Percentiles rank a stretch among this genome's conserved stretches.
phyloP scores from a whole-genome alignment of 1,140 invertebrate genomes.

The Meteorus sp. region DNA sequence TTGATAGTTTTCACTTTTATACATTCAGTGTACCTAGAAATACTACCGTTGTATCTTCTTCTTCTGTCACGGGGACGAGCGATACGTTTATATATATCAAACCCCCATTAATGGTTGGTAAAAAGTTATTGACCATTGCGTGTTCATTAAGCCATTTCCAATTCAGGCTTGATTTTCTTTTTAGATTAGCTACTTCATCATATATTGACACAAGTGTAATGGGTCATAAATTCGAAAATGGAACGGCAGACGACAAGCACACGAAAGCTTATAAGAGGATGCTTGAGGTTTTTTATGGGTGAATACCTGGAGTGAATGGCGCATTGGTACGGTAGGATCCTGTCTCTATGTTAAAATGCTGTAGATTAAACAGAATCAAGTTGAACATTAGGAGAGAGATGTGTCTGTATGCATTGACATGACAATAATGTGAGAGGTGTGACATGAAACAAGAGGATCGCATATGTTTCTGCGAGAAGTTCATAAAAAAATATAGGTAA shows the following conservation, averaged over 20 bases:
- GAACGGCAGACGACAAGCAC: slow-evolving; percentile 5
- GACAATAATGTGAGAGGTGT: too few relatives aligned
- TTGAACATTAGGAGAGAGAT: too few relatives aligned
- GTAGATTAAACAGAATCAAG: too few relatives aligned
- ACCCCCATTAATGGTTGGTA: slow-evolving; percentile 3
- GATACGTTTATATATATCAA: too few relatives aligned
- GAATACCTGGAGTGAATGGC: background rate
- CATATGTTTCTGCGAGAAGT: too few relatives aligned
- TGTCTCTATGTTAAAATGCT: too few relatives aligned
- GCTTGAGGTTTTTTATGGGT: background rate
- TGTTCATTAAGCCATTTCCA: too few relatives aligned
- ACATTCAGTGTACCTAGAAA: slow-evolving; percentile 7
- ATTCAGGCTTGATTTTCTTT: background rate
- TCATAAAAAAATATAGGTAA: too few relatives aligned
- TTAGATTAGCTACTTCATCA: background rate
- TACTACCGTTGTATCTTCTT: slow-evolving; percentile 11
- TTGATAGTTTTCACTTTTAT: background rate
- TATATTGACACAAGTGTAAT: background rate
- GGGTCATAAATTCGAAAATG: background rate
- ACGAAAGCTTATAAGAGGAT: slow-evolving; percentile 10
- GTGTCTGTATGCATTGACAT: too few relatives aligned
- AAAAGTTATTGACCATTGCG: background rate
- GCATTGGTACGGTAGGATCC: background rate
- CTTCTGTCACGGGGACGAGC: too few relatives aligned
- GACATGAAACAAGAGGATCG: too few relatives aligned